Percentiles rank a stretch among this genome's conserved stretches.
These are phyloP conservation scores for Thalassophryne amazonica DNA, from an alignment of 2,797 vertebrate genomes.

Conservation along the genomic window DNA sequence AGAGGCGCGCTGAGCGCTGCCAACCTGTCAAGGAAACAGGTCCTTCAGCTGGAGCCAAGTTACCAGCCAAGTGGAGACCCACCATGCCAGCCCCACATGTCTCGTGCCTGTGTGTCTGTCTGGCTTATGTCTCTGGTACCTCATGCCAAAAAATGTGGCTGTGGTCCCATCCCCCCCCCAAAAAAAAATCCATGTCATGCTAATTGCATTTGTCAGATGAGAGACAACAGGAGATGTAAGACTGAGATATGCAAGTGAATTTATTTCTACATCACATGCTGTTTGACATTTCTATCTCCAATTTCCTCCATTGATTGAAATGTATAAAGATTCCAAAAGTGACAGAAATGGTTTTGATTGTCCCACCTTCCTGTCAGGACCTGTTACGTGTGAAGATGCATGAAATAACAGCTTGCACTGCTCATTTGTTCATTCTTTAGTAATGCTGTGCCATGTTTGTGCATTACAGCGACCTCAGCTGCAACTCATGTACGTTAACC, in stretches of 20 bases:
- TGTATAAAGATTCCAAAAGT: slow-evolving; percentile 10
- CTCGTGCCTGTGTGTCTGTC: slow-evolving; percentile 27
- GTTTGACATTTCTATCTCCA: slow-evolving; percentile 17
- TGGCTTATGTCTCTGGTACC: slow-evolving; percentile 37
- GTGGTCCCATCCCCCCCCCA: slow-evolving; percentile 38
- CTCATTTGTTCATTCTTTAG: slow-evolving; percentile 21
- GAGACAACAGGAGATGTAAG: slow-evolving; percentile 38
- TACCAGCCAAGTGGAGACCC: slow-evolving; percentile 13
- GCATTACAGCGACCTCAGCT: slow-evolving; percentile 9
- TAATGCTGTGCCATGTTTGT: neutral
- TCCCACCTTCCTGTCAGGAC: slow-evolving; percentile 25
- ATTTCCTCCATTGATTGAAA: slow-evolving; percentile 30
- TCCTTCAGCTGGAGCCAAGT: slow-evolving; percentile 44
- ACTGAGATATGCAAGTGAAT: slow-evolving; percentile 45
- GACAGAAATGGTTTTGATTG: slow-evolving; percentile 30
- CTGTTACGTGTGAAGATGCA: slow-evolving; percentile 24
- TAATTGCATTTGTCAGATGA: slow-evolving; percentile 63
- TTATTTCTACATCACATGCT: slow-evolving; percentile 19
- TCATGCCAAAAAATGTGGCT: too few relatives aligned
- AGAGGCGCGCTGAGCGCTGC: slow-evolving; percentile 16
- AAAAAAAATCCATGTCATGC: slow-evolving; percentile 41
- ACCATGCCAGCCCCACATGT: slow-evolving; percentile 30
- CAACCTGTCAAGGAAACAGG: slow-evolving; percentile 51
- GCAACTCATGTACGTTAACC: slow-evolving; percentile 23
- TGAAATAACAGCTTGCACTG: slow-evolving; percentile 20